Base-by-base conservation (phyloP, 2,113 vertebrate genomes). In the Cebidichthys violaceus region DNA sequence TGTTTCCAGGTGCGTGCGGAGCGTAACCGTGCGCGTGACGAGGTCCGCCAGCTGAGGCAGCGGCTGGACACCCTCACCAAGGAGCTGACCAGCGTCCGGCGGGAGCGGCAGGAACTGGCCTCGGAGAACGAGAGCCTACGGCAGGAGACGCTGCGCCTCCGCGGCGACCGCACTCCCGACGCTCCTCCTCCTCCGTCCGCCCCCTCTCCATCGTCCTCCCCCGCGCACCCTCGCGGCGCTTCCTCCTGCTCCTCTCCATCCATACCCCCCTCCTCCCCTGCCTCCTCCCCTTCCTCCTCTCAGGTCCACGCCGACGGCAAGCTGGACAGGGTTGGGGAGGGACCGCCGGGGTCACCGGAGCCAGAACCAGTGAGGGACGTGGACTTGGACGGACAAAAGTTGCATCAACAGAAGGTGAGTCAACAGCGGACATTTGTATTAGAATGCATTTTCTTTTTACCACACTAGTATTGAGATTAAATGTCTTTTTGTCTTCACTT, bases 21-120 rank as follows among this genome's bases (percentile, higher is more conserved):
- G 85, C 96, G 98, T 15, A 99, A 99, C 94, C 95, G 96, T 22
- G 97, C 98, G 0, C 96, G 98, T 0, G 97, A 99, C 24, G 98
- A 99, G 83, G 97, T 98, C 54, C 96, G 97, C 11, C 97, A 97
- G 92, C 96, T 99, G 81, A 95, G 97, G 33, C 97, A 98, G 88
- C 95, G 96, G 4, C 95, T 99, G 33, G 98, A 99, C 70, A 92
- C 96, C 2, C 95, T 99, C 57, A 98, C 96, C 92, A 99, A 98
- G 90, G 98, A 99, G 92, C 96, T 99, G 89, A 97, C 96, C 0
- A 89, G 96, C 0, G 94, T 96, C 1, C 94, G 97, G 31, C 95
- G 97, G 0, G 98, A 99, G 73, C 93, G 97, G 0, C 97, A 97
- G 84, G 98, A 98, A 66, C 94, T 96, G 0, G 90, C 93, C 1